These are phyloP conservation scores for Heliothis peltigera DNA, from an alignment of 2,888 invertebrate species.

Conservation along the genomic window DNA sequence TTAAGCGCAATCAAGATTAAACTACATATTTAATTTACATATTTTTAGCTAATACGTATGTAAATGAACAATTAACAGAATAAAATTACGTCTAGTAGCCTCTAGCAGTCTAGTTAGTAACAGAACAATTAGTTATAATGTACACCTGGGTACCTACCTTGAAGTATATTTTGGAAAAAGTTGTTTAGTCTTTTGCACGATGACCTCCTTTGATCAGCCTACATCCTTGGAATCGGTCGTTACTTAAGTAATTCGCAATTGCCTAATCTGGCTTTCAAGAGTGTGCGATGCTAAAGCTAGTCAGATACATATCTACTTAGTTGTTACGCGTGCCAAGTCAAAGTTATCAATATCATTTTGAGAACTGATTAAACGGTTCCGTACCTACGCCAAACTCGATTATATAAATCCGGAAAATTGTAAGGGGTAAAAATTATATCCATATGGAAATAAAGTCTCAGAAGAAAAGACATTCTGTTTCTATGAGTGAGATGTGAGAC, in stretches of 20 bases:
- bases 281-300: slow-evolving; percentile 22
- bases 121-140: neutral
- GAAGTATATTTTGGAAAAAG: slow-evolving; percentile 2
- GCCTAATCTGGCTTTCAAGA: slow-evolving; percentile 23
- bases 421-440: too few relatives aligned
- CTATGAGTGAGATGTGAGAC: too few relatives aligned
- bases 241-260: slow-evolving; percentile 17
- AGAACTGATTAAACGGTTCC: neutral
- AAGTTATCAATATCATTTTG: slow-evolving; percentile 22
- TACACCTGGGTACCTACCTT: neutral
- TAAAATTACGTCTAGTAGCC: neutral
- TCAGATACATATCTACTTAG: slow-evolving; percentile 42
- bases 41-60: neutral
- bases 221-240: slow-evolving; percentile 11
- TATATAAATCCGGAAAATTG: too few relatives aligned
- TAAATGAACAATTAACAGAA: neutral
- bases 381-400: too few relatives aligned
- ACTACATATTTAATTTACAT: neutral
- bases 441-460: too few relatives aligned
- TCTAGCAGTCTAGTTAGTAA: neutral
- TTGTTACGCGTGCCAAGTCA: slow-evolving; percentile 16
- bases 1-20: too few relatives aligned
- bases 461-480: too few relatives aligned
- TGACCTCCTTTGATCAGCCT: neutral
- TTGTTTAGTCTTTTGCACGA: neutral